Conservation (phyloP, 2,113 vertebrate species). For the Sorex fumeus region DNA sequence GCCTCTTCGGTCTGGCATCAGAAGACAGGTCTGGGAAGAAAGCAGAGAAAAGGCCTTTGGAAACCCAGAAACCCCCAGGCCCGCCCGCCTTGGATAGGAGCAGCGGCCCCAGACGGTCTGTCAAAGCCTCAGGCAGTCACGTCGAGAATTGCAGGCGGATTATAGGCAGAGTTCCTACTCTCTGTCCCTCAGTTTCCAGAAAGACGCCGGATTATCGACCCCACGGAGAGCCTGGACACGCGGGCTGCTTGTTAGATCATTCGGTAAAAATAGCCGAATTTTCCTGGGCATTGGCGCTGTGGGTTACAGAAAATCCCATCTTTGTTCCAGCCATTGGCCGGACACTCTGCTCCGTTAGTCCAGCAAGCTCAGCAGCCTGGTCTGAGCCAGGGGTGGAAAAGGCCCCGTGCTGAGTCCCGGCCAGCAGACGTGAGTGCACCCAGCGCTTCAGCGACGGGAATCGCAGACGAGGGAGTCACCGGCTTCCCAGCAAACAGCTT, state of each 20-base stretch:
- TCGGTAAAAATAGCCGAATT: constrained; percentile 79
- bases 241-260: constrained; percentile 72
- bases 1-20: background rate
- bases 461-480: constrained; percentile 28
- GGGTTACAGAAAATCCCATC: constrained; percentile 72
- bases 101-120: background rate
- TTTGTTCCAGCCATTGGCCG: constrained; percentile 60
- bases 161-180: constrained; percentile 44
- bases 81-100: background rate
- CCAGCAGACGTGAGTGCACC: constrained; percentile 44
- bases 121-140: constrained; percentile 37
- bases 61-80: background rate
- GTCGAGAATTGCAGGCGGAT: constrained; percentile 45
- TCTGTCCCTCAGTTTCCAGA: constrained; percentile 82
- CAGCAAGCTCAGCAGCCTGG: background rate
- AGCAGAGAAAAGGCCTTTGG: background rate
- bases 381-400: constrained; percentile 12
- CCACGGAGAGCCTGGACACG: constrained; percentile 56
- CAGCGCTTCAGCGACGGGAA: constrained; percentile 39
- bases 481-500: constrained; percentile 52
- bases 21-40: too few species aligned
- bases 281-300: constrained; percentile 63
- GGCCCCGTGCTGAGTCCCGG: background rate
- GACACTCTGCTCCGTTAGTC: background rate
- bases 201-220: too few species aligned